phyloP scores from a whole-genome alignment of 2,797 vertebrate genomes.

The Mus minutoides region DNA sequence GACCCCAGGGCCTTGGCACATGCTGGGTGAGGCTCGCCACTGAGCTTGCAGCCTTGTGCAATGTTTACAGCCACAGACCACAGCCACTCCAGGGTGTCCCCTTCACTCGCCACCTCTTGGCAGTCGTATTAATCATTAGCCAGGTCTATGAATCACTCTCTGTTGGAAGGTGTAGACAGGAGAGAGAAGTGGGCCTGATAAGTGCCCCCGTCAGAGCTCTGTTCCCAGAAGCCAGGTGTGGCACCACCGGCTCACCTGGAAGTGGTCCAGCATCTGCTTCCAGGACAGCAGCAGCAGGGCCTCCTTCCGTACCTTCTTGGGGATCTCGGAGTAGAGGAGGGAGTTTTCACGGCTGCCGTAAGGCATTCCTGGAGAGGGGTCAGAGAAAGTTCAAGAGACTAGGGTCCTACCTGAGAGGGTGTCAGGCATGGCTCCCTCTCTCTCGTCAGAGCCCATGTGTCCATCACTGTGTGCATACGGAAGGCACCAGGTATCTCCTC shows the following conservation, averaged over 20 bases:
- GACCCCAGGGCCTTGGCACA: background rate
- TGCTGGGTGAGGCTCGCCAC: background rate
- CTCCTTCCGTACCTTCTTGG: conserved; percentile 97
- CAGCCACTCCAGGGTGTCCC: background rate
- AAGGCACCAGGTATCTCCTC: too few species aligned
- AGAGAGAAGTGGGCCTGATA: background rate
- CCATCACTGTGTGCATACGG: background rate
- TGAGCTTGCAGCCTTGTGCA: background rate
- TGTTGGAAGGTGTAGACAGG: background rate
- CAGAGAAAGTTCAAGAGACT: background rate
- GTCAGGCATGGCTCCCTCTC: background rate
- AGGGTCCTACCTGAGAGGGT: too few species aligned
- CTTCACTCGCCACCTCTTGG: background rate
- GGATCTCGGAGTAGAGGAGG: conserved; percentile 98
- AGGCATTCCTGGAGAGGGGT: conserved; percentile 92
- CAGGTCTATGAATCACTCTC: background rate
- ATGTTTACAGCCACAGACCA: background rate
- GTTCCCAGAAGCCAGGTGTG: background rate
- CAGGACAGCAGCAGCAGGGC: conserved; percentile 96
- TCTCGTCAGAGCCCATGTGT: background rate
- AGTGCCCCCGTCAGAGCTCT: background rate
- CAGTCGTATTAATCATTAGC: background rate
- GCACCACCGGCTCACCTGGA: conserved; percentile 89
- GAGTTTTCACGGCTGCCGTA: conserved; percentile 99
- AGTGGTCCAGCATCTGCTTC: conserved; percentile 99